Conservation (phyloP, 2,113 vertebrate genomes). For the Scolopax mira region DNA sequence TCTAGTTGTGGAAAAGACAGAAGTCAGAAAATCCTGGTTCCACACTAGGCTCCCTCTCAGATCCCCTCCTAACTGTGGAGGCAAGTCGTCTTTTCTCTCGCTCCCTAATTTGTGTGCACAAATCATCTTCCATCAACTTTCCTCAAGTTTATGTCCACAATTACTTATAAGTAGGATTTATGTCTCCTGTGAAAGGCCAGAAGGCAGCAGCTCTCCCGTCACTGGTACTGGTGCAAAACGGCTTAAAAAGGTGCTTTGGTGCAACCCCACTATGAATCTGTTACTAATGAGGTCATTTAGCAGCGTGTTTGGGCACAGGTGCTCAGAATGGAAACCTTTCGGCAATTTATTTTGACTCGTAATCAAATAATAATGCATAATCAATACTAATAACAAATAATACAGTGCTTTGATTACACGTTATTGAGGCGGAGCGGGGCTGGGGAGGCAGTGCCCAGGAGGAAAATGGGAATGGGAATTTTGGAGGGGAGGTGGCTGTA, state of each 20-base stretch:
- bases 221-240: neutral
- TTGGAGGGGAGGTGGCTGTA: neutral
- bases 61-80: neutral
- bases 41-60: neutral
- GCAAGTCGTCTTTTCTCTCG: neutral
- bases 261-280: no score
- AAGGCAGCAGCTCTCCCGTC: neutral
- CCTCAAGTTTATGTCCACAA: neutral
- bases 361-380: no score
- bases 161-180: conserved; percentile 4
- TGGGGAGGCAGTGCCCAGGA: neutral
- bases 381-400: no score
- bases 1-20: neutral
- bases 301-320: no score
- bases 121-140: neutral
- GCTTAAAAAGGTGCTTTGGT: neutral
- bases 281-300: no score
- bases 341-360: no score
- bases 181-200: neutral
- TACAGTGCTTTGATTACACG: no score
- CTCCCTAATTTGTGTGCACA: neutral
- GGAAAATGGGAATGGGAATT: neutral
- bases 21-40: neutral
- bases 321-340: no score
- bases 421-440: no score